A percentile compares a stretch with the other conserved stretches of the same genome.
phyloP scores from a whole-genome alignment of 2,888 invertebrate genomes.

The Frankliniella fusca region DNA sequence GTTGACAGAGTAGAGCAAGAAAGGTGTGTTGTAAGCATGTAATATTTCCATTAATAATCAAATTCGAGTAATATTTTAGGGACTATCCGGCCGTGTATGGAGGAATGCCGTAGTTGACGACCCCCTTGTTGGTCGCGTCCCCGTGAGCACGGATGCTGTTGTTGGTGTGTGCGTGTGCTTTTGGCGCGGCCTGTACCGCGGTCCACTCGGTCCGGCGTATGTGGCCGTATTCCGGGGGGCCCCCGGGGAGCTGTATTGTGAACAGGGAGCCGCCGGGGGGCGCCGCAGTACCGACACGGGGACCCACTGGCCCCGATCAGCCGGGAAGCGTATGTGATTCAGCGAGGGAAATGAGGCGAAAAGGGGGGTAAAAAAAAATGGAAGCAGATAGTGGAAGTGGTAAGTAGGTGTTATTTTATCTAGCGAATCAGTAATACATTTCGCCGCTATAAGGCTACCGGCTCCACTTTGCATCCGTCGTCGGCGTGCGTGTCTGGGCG shows the following conservation, averaged over 20 bases:
- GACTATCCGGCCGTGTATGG: background rate
- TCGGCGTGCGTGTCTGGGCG: too few relatives aligned
- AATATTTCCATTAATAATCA: background rate
- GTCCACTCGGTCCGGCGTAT: background rate
- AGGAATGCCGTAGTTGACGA: background rate
- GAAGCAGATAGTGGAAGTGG: too few relatives aligned
- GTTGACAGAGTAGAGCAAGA: background rate
- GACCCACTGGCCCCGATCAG: background rate
- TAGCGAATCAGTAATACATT: too few relatives aligned
- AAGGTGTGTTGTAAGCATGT: background rate
- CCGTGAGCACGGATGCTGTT: background rate
- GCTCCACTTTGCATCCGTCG: too few relatives aligned
- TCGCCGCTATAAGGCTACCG: too few relatives aligned
- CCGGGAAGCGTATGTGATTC: background rate
- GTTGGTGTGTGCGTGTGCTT: background rate
- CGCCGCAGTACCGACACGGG: background rate
- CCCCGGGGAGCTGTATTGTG: background rate
- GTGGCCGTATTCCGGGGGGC: background rate
- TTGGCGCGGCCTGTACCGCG: background rate
- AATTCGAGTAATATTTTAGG: background rate
- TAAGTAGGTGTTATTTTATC: too few relatives aligned
- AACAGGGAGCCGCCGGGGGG: background rate
- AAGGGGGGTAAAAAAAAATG: too few relatives aligned
- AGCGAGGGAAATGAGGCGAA: too few relatives aligned
- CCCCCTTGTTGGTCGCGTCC: too few relatives aligned